phyloP scores from a whole-genome alignment of 2,888 invertebrate species.

The Phrixothrix hirtus region DNA sequence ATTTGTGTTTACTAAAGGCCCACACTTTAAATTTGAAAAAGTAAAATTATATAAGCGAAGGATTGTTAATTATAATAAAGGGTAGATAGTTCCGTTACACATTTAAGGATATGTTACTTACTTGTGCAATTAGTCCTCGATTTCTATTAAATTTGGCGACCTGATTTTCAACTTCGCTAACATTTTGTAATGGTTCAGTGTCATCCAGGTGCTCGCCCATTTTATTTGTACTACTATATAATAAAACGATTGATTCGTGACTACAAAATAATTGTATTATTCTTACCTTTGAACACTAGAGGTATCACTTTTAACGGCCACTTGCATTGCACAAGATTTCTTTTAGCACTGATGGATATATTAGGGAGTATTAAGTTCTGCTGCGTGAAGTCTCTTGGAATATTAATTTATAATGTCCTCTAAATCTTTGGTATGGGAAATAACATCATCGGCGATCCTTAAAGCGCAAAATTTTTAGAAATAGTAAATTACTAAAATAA shows the following conservation, averaged over 20 bases:
- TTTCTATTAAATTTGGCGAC: conserved; percentile 9
- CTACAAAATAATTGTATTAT: neutral
- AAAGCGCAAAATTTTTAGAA: neutral
- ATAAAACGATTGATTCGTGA: neutral
- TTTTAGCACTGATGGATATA: conserved; percentile 14
- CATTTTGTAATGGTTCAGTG: conserved; percentile 17
- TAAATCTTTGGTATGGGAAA: neutral
- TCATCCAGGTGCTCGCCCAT: conserved; percentile 8
- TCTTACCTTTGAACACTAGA: conserved; percentile 9
- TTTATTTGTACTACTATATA: conserved; percentile 5
- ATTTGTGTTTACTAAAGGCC: neutral
- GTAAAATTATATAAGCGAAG: no score
- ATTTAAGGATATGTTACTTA: conserved; percentile 21
- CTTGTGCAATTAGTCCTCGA: conserved; percentile 37
- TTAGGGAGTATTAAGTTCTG: conserved; percentile 23
- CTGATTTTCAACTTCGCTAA: conserved; percentile 16
- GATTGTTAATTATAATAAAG: no score
- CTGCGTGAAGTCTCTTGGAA: conserved; percentile 16
- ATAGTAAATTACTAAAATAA: no score
- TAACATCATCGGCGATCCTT: neutral
- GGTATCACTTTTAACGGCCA: conserved; percentile 11
- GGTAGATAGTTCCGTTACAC: no score
- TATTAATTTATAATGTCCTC: conserved; percentile 4
- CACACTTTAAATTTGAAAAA: neutral
- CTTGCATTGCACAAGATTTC: conserved; percentile 25